A percentile compares a stretch with the other conserved stretches of the same genome.
Conservation (phyloP, 1,140 invertebrate species). For the Caenorhabditis tropicalis region DNA sequence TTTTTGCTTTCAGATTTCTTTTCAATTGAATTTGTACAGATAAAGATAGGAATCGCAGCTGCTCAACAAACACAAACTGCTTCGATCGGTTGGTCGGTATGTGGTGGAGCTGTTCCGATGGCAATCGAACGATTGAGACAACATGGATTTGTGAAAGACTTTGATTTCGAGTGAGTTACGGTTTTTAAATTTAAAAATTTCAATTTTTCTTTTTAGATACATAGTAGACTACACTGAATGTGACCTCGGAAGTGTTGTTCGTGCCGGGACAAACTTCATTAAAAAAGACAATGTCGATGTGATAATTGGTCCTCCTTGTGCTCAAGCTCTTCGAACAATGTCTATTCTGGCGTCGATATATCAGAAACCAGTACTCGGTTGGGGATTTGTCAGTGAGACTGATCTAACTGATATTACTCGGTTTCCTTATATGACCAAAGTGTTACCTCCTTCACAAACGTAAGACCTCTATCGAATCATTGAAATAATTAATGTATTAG, state of each 20-base stretch:
- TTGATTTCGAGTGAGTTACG: neutral
- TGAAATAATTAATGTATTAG: neutral
- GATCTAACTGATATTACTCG: neutral
- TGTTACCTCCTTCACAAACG: neutral
- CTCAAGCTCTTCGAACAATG: neutral
- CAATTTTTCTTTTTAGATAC: neutral
- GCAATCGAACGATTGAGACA: neutral
- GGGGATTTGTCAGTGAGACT: slow-evolving; percentile 20
- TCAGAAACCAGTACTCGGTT: neutral
- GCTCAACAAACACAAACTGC: neutral
- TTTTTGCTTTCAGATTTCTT: neutral
- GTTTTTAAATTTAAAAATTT: neutral
- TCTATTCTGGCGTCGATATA: neutral
- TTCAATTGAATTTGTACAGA: neutral
- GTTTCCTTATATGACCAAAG: neutral
- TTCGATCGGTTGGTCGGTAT: neutral
- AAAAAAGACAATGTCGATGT: neutral
- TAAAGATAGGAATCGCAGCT: neutral
- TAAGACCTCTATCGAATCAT: too few species aligned
- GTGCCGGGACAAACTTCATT: neutral
- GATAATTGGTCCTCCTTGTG: neutral
- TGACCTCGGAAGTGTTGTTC: neutral
- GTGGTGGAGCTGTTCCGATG: neutral
- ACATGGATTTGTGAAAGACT: neutral
- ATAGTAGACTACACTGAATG: neutral